Evolutionary conservation across 2,797 vertebrate genomes (phyloP).

Genomic region (Sebastes aleutianus): DNA sequence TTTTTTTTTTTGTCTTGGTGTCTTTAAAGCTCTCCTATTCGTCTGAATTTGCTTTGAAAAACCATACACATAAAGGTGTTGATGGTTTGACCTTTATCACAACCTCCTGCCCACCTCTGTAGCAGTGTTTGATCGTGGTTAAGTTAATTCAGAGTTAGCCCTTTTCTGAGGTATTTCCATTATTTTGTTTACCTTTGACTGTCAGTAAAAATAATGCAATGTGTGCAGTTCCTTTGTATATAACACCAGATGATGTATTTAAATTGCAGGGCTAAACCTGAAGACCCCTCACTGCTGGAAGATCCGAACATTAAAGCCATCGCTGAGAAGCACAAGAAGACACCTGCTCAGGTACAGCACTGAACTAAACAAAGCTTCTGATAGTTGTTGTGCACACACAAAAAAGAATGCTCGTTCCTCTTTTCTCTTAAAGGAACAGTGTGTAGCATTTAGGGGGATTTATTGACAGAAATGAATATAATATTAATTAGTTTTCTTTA

Average conservation of each 20-base stretch:
- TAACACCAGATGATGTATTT: background rate
- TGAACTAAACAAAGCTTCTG: too few relatives aligned
- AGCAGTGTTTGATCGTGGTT: background rate
- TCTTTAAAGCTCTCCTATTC: background rate
- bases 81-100: background rate
- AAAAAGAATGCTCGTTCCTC: too few relatives aligned
- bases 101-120: background rate
- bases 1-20: background rate
- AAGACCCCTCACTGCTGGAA: constrained; percentile 89
- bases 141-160: background rate
- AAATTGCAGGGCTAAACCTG: constrained; percentile 86
- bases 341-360: constrained; percentile 86
- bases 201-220: too few relatives aligned
- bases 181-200: background rate
- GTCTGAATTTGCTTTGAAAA: background rate
- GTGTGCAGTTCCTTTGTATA: background rate
- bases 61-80: background rate
- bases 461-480: too few relatives aligned
- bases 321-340: constrained; percentile 89
- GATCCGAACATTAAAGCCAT: constrained; percentile 89
- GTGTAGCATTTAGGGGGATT: too few relatives aligned
- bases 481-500: too few relatives aligned
- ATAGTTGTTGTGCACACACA: too few relatives aligned
- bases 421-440: too few relatives aligned
- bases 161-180: background rate